Evolutionary conservation across 2,113 vertebrate species (phyloP), one percentile per base, ranked within the genome.

Genomic region (Coreoperca whiteheadi): DNA sequence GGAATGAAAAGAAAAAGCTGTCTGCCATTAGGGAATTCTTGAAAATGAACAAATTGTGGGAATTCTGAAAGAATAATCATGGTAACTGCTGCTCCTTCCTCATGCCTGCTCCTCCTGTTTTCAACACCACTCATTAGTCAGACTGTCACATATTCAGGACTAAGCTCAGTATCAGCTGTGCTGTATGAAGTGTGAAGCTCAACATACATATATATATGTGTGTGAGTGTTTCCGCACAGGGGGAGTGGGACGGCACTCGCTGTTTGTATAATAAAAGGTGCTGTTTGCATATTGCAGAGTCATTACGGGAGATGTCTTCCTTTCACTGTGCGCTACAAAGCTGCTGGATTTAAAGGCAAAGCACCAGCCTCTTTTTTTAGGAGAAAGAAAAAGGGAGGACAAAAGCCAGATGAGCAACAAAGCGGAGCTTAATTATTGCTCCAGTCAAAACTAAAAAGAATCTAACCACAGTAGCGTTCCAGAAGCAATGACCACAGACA

Each of bases 241-340:
- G 37, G 53, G 39, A 39, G 53, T 3, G 8, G 28, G 34, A 50
- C 16, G 2, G 37, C 63, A 43, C 71, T 74, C 6, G 11, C 46
- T 63, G 72, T 82, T 87, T 75, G 78, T 70, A 61, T 82, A 57
- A 82, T 82, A 77, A 81, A 82, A 86, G 70, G 69, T 73, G 81
- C 70, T 81, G 67, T 89, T 88, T 73, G 68, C 64, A 89, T 88
- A 88, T 75, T 89, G 85, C 81, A 81, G 32, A 79, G 81, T 92
- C 85, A 90, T 90, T 89, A 89, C 70, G 66, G 74, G 76, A 80
- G 59, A 78, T 32, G 56, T 77, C 72, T 85, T 65, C 73, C 32
- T 54, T 87, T 74, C 43, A 73, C 83, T 76, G 34, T 37, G 66
- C 57, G 53, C 64, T 59, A 63, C 74, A 79, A 89, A 87, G 60